A percentile compares a stretch with the other conserved stretches of the same genome.
These are phyloP conservation scores for Marmota monax DNA, from an alignment of 2,113 vertebrate genomes.

Conservation along the genomic window DNA sequence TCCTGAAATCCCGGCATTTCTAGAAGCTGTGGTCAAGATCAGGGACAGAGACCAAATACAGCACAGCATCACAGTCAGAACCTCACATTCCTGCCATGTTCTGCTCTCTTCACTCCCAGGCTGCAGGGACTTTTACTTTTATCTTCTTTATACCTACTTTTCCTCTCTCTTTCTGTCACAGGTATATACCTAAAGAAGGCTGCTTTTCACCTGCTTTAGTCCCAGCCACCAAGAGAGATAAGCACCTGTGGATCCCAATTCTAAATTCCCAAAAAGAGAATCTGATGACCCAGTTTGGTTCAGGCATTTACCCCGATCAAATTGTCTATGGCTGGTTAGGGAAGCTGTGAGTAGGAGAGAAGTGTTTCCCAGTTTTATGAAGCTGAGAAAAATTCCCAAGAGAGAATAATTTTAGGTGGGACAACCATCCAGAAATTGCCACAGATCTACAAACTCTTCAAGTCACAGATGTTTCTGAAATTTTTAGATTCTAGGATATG, in stretches of 20 bases:
- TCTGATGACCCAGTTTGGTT: not conserved
- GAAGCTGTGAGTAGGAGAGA: not conserved
- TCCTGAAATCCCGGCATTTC: not conserved
- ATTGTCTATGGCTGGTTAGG: not conserved
- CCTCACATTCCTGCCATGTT: not conserved
- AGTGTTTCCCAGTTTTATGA: not conserved
- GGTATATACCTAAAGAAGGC: not conserved
- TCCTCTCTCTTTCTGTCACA: not conserved
- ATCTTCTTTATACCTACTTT: not conserved
- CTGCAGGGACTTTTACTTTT: not conserved
- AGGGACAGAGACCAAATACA: not conserved
- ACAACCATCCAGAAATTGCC: not conserved
- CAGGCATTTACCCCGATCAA: not conserved
- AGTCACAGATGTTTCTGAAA: slow-evolving; percentile 30
- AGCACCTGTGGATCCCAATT: not conserved
- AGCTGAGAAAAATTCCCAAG: slow-evolving; percentile 6
- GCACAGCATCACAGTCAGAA: not conserved
- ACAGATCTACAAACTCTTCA: not conserved
- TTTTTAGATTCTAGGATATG: not conserved
- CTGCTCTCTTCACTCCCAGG: not conserved
- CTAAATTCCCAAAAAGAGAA: slow-evolving; percentile 9
- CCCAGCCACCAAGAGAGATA: not conserved
- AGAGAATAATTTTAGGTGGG: not conserved
- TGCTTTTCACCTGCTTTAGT: not conserved
- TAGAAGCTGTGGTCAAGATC: not conserved